Evolutionary conservation across 2,797 vertebrate species (phyloP).

Genomic region (Halcyon smyrnensis): DNA sequence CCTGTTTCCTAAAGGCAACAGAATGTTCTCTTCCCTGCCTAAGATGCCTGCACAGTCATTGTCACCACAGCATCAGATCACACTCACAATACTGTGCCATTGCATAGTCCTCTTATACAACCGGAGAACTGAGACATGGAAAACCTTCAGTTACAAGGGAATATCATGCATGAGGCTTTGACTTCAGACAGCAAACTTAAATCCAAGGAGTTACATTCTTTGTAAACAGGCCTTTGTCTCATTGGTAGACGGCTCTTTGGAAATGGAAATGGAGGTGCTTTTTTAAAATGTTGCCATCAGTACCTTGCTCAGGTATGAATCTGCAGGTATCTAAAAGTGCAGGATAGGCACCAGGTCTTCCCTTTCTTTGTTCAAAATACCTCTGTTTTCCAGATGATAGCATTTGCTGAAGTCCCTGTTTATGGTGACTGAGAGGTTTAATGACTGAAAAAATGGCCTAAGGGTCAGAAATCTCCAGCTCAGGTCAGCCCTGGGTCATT

Average conservation of each 20-base stretch:
- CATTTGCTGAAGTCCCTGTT: neutral
- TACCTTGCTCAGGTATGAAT: neutral
- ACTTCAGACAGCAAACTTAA: neutral
- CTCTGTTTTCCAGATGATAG: neutral
- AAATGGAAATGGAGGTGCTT: neutral
- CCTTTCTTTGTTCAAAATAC: neutral
- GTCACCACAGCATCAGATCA: neutral
- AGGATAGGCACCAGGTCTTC: neutral
- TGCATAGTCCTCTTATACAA: neutral
- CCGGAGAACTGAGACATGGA: neutral
- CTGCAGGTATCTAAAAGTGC: neutral
- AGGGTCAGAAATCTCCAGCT: neutral
- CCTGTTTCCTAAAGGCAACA: neutral
- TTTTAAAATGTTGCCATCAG: neutral
- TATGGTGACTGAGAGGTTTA: neutral
- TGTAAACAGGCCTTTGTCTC: neutral
- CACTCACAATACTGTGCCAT: no score
- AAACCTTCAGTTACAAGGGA: neutral
- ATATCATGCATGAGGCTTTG: neutral
- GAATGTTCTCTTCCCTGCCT: neutral
- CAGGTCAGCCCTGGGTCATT: neutral
- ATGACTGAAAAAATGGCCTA: neutral
- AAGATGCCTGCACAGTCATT: accelerated
- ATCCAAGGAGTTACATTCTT: neutral
- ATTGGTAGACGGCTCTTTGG: neutral